Base-by-base conservation (phyloP, 2,113 vertebrate species). In the Amia ocellicauda region DNA sequence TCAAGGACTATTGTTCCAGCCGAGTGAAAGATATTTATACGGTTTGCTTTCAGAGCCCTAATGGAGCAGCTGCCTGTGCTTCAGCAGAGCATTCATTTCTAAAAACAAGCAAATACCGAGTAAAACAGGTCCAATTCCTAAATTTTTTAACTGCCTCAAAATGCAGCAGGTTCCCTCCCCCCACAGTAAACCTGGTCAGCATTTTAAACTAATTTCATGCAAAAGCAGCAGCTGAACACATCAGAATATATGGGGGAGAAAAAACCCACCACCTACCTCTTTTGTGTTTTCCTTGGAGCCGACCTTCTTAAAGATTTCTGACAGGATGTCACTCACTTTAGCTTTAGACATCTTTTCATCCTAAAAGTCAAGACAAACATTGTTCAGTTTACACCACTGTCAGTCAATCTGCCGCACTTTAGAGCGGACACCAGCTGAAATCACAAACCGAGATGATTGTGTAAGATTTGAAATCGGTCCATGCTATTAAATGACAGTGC, bases 241-340 rank as follows among this genome's bases (percentile, higher is more conserved):
- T 22, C 13, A 23, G 22, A n/a, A 4, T 7, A 17, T 22, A n/a
- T n/a, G n/a, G n/a, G n/a, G 23, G 51, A 22, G 14, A 51, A 52
- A 19, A 51, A 2, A 45, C 11, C 63, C 23, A 52, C 2, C 9
- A 10, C 82, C 82, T 62, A 91, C 97, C 93, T 99, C 96, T 76
- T 98, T 97, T 10, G 96, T 99, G 70, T 99, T 99, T 75, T 99
- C 97, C 82, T 99, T 99, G 65, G 96, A 99, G 36, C 97, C 96
- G 54, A 99, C 99, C 85, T 99, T 99, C 86, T 99, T 99, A 78
- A 99, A 99, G 81, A 99, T 99, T 76, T 99, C 97, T 31, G 94
- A 93, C 74, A 99, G 90, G 75, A 97, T 93, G 76, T 99, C 96
- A 3, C 93, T 98, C 67, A 95, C 94, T 83, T 98, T 99, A 16